Percentiles rank a stretch among this genome's conserved stretches.
Conservation (phyloP, 2,797 vertebrate genomes). For the Tokudaia muenninki region DNA sequence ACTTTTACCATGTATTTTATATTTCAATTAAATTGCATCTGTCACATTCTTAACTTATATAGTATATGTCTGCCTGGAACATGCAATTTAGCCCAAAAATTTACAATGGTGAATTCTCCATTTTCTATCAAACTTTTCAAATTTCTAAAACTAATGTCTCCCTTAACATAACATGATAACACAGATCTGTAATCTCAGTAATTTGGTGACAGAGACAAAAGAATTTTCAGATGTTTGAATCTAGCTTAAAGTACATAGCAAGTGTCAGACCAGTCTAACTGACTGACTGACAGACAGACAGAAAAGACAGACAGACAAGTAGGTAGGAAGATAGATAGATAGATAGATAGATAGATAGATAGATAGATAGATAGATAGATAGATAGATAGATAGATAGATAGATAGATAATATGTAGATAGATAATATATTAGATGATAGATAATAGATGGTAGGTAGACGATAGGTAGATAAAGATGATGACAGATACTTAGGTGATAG, state of each 20-base stretch:
- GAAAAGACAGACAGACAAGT: neutral
- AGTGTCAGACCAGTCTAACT: neutral
- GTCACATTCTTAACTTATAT: neutral
- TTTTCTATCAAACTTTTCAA: neutral
- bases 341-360: neutral
- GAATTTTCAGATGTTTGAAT: neutral
- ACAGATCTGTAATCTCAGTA: neutral
- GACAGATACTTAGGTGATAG: too few species aligned
- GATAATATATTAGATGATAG: neutral
- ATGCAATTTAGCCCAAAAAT: neutral
- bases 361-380: neutral
- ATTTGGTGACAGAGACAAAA: neutral
- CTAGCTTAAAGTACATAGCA: neutral
- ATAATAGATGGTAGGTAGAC: neutral
- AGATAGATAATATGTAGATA: neutral
- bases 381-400: neutral
- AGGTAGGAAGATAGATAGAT: neutral
- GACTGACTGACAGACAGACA: neutral
- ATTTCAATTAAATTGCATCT: neutral
- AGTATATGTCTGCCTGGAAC: neutral
- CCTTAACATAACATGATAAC: neutral
- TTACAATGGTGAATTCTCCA: neutral
- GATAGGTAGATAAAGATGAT: too few species aligned
- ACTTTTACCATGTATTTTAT: neutral
- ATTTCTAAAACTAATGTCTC: neutral